A percentile compares a stretch with the other conserved stretches of the same genome.
phyloP scores from a whole-genome alignment of 2,797 vertebrate species.

The Epinephelus malabaricus region DNA sequence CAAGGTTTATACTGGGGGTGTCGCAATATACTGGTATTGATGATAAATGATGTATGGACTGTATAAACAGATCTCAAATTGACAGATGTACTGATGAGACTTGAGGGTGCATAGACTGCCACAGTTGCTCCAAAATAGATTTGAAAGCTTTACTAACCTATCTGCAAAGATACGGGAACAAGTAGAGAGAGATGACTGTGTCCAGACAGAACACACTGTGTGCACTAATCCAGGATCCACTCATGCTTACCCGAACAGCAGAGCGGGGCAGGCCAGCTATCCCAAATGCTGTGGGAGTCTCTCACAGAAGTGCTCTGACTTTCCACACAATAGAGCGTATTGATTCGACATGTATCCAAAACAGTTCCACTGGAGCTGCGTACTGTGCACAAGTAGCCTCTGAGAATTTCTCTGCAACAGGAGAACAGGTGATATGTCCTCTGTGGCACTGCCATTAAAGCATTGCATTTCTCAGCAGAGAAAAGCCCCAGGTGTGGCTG shows the following conservation, averaged over 20 bases:
- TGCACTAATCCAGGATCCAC: conserved; percentile 58
- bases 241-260: too few species aligned
- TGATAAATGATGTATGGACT: too few species aligned
- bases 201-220: conserved; percentile 51
- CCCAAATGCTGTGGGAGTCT: conserved; percentile 68
- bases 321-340: conserved; percentile 75
- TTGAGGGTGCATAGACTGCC: too few species aligned
- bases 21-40: too few species aligned
- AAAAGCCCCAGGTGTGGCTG: conserved; percentile 25
- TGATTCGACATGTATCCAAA: conserved; percentile 70
- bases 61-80: too few species aligned
- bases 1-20: too few species aligned
- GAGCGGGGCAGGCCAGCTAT: conserved; percentile 46
- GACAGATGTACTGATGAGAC: too few species aligned
- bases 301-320: conserved; percentile 58
- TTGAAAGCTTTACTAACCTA: too few species aligned
- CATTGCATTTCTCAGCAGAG: conserved; percentile 58
- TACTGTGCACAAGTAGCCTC: conserved; percentile 38
- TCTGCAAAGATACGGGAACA: too few species aligned
- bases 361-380: conserved; percentile 56
- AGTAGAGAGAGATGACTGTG: not conserved
- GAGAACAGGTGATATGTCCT: conserved; percentile 62
- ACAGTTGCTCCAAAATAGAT: too few species aligned
- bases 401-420: conserved; percentile 56
- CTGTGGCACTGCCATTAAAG: conserved; percentile 63